Base-by-base conservation (phyloP, 2,888 invertebrate species). In the Perithous albicinctus region DNA sequence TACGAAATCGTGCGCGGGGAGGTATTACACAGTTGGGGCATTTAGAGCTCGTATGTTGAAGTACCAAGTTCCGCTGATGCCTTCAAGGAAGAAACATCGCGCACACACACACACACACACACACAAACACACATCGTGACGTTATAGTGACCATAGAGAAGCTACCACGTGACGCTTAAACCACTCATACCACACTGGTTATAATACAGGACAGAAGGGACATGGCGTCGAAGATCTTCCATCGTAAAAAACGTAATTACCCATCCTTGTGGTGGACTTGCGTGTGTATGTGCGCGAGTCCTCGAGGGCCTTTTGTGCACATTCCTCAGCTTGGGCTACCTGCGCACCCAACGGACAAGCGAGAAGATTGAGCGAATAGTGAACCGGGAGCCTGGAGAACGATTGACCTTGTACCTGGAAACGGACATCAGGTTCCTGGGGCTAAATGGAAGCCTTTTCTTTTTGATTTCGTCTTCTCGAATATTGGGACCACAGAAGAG, bases 231-330 rank as follows among this genome's bases (percentile, higher is more conserved):
- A 73, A 78, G 85, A 86, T 87, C 87, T 82, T n/a, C 80, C 80
- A 79, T 84, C 85, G 86, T 86, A 85, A 87, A n/a, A 87, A 88
- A 87, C 83, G 82, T 87, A 86, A 88, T 88, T 88, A 86, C 86
- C 78, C 85, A 79, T 84, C 82, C 80, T 82, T 74, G 80, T 51
- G 77, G 51, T 15, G 15, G 59, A 29, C 29, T 29, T 26, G n/a
- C 26, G 54, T 54, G 56, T 32, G 76, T 66, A n/a, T n/a, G n/a
- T 41, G 70, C 18, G 75, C 46, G 72, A 76, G 67, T 81, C 67
- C 67, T 72, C 72, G 72, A 73, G 73, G 67, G 15, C 38, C n/a
- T n/a, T n/a, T n/a, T 66, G 56, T 66, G 73, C 73, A 38, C 80
- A 81, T 81, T 81, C 80, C 72, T 46, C 63, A n/a, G 48, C 72